These are phyloP conservation scores for Oasisia sp. DNA, from an alignment of 2,888 invertebrate species.

Conservation along the genomic window DNA sequence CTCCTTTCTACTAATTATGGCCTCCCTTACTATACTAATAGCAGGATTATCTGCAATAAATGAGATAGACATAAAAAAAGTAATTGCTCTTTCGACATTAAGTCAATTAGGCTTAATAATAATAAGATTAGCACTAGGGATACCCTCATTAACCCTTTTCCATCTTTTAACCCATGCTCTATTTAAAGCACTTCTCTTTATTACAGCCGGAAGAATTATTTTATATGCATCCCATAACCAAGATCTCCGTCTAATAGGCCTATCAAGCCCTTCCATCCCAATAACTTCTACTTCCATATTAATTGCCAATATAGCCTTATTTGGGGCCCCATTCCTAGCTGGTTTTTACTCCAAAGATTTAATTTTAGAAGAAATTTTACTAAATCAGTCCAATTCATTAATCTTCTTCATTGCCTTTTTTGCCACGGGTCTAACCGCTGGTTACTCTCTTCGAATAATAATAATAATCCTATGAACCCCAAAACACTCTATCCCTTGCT, in stretches of 20 bases:
- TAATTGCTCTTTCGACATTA: constrained; percentile 82
- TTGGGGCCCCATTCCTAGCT: constrained; percentile 53
- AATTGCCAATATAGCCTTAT: constrained; percentile 45
- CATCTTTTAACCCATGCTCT: constrained; percentile 79
- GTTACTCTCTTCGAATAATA: constrained; percentile 40
- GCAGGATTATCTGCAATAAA: constrained; percentile 63
- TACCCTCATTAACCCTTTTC: constrained; percentile 74
- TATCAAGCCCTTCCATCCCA: constrained; percentile 45
- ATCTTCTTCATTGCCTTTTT: constrained; percentile 36
- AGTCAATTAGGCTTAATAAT: constrained; percentile 82
- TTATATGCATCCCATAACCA: constrained; percentile 74
- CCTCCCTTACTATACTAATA: constrained; percentile 58
- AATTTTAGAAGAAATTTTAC: constrained; percentile 46
- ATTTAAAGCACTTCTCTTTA: constrained; percentile 81
- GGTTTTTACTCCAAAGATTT: constrained; percentile 59
- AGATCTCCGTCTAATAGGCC: constrained; percentile 72
- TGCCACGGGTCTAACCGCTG: constrained; percentile 37
- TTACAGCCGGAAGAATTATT: constrained; percentile 78
- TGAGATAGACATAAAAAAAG: constrained; percentile 76
- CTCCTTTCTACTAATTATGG: constrained; percentile 70
- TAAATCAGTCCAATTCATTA: constrained; percentile 26
- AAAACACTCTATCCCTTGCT: constrained; percentile 22
- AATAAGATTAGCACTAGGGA: constrained; percentile 72
- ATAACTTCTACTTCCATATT: constrained; percentile 44
- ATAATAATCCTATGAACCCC: constrained; percentile 32